phyloP scores from a whole-genome alignment of 2,113 vertebrate genomes.

The Lepisosteus oculatus region DNA sequence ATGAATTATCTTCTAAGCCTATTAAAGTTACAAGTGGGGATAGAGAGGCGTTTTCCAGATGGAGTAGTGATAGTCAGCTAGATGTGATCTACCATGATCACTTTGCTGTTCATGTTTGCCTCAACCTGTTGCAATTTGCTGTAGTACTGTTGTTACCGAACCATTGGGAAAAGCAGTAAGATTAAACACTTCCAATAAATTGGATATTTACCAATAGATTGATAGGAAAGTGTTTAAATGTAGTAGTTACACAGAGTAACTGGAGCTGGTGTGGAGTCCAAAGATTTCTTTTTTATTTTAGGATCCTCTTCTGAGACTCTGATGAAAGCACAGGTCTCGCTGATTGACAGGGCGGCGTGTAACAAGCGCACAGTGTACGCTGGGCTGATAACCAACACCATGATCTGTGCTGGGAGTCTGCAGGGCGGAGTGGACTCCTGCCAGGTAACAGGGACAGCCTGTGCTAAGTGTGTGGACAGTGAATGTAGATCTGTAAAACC shows the following conservation, averaged over 20 bases:
- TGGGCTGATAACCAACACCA: slow-evolving; percentile 64
- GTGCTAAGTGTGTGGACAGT: no score
- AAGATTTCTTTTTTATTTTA: slow-evolving; percentile 33
- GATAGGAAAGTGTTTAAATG: no score
- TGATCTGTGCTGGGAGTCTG: slow-evolving; percentile 84
- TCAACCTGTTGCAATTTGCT: neutral
- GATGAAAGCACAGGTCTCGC: slow-evolving; percentile 61
- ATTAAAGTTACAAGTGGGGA: no score
- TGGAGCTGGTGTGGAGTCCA: no score
- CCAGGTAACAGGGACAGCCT: slow-evolving; percentile 66
- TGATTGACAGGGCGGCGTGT: slow-evolving; percentile 67
- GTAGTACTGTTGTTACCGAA: neutral
- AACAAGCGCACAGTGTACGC: slow-evolving; percentile 58
- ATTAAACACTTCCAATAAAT: neutral
- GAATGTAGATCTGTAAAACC: no score
- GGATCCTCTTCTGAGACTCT: slow-evolving; percentile 62
- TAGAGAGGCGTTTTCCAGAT: no score
- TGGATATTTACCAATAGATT: neutral
- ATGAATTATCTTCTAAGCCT: no score
- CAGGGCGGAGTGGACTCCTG: slow-evolving; percentile 76
- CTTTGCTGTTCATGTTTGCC: no score
- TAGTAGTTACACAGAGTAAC: no score
- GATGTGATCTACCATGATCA: no score
- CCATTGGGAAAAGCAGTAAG: neutral
- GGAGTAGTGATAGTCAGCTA: no score